Base-by-base conservation (phyloP, 1,140 invertebrate genomes). In the Palaemon carinicauda region DNA sequence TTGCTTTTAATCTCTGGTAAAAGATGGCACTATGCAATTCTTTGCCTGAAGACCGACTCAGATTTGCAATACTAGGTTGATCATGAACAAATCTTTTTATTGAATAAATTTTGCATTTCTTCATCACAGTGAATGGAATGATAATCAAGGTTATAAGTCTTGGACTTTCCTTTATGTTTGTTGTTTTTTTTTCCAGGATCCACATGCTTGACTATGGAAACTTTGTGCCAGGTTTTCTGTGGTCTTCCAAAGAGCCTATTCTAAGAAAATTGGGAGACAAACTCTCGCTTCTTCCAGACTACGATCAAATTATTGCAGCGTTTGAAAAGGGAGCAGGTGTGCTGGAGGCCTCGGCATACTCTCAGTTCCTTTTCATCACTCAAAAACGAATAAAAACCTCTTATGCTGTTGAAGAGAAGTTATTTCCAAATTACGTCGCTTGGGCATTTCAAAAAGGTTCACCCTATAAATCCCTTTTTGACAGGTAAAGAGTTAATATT, bases 161-260 rank as follows among this genome's bases (percentile, higher is more conserved):
- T 41, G 12, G 12, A 5, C 7, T 5, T 4, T 41, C 7, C 12
- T 12, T 41, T 41, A 41, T 29, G 3, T 69, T 29, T 31, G 27
- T 29, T 31, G 27, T 5, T 33, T 41, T 17, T 19, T 56, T 50
- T 29, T 17, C 0, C 80, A 83, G 81, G 50, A 74, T 83, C 50
- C 81, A 83, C 51, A 83, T 83, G 81, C 51, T 83, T 29, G 81
- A 83, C 52, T 83, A 83, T 29, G 81, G 81, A 7, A 83, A 83
- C 50, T 83, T 83, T 52, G 71, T 83, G 7, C 81, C 81, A 3
- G 81, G 81, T 21, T 54, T 53, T 51, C 69, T 83, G 24, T 83
- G 81, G 81, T 83, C 81, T 12, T 83, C 81, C 1, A 53, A 31
- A 51, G 81, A 83, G 9, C 69, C 81, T 4, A 71, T 83, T 3